A percentile compares a stretch with the other conserved stretches of the same genome.
phyloP scores from a whole-genome alignment of 2,797 vertebrate species.

The Falco cherrug region DNA sequence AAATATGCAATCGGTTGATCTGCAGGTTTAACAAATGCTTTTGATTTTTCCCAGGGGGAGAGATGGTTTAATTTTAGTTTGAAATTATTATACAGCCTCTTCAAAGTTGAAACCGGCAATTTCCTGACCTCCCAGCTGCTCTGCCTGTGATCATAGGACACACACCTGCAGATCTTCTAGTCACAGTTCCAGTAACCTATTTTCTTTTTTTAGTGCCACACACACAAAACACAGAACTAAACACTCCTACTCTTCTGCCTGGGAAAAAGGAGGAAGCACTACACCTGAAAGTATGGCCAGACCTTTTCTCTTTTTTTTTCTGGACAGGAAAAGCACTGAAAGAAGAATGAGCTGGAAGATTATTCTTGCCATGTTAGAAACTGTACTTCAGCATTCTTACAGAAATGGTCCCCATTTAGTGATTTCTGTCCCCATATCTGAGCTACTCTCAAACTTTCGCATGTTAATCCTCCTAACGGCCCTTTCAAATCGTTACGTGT shows the following conservation, averaged over 20 bases:
- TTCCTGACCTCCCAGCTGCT: conserved; percentile 29
- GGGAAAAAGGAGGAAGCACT: neutral
- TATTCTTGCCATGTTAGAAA: neutral
- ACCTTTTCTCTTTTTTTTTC: neutral
- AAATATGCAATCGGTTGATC: conserved; percentile 11
- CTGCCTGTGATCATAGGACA: conserved; percentile 3
- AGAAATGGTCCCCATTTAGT: neutral
- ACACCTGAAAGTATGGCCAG: neutral
- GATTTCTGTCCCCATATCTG: neutral
- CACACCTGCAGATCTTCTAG: conserved; percentile 7
- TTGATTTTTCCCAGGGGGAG: neutral
- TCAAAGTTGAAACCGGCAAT: conserved; percentile 38
- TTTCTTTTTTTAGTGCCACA: neutral
- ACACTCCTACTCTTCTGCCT: neutral
- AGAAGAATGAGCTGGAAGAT: neutral
- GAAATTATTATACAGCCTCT: conserved; percentile 28
- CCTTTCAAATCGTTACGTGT: neutral
- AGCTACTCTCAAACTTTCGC: neutral
- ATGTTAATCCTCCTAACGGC: neutral
- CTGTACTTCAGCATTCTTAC: neutral
- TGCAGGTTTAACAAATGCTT: conserved; percentile 4
- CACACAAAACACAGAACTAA: neutral
- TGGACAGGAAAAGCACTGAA: neutral
- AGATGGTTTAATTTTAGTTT: conserved; percentile 50
- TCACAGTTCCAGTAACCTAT: neutral